A percentile compares a stretch with the other conserved stretches of the same genome.
Conservation (phyloP, 1,140 invertebrate species). For the Drepana arcuata region DNA sequence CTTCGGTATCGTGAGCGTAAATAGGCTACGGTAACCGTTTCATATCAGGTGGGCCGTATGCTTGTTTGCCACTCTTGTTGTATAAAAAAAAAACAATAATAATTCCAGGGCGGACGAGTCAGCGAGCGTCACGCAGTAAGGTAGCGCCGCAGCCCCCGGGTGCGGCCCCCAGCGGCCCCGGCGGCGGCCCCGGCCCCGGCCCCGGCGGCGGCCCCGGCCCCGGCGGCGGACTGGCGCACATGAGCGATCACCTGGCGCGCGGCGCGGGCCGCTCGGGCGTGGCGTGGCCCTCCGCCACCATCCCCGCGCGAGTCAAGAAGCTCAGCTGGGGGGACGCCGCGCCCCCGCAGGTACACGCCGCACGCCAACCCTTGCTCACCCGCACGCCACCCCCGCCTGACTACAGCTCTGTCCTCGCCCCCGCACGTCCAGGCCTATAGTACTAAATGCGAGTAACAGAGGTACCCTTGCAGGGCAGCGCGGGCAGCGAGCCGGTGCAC, state of each 20-base stretch:
- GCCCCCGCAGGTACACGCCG: constrained; percentile 11
- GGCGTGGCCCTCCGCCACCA: constrained; percentile 74
- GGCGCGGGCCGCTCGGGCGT: constrained; percentile 50
- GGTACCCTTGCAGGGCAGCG: too few species aligned
- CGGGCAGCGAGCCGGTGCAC: constrained; percentile 24
- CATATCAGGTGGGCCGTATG: too few species aligned
- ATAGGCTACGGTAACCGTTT: too few species aligned
- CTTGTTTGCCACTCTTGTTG: too few species aligned
- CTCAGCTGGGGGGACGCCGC: constrained; percentile 79
- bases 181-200: constrained; percentile 10
- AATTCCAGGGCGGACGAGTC: constrained; percentile 18
- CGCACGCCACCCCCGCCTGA: neutral
- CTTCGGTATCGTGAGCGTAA: too few species aligned
- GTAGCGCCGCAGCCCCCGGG: constrained; percentile 23
- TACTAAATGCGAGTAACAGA: constrained; percentile 7
- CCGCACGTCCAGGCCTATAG: too few species aligned
- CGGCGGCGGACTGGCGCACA: constrained; percentile 20
- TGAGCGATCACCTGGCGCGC: constrained; percentile 48
- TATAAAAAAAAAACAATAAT: neutral
- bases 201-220: constrained; percentile 10
- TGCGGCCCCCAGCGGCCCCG: constrained; percentile 1
- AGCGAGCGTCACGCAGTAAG: constrained; percentile 21
- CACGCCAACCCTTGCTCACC: too few species aligned
- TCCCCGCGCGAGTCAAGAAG: constrained; percentile 78
- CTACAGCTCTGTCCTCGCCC: neutral